Base-by-base conservation (phyloP, 2,888 invertebrate species). In the Arrhopalites spinosus region DNA sequence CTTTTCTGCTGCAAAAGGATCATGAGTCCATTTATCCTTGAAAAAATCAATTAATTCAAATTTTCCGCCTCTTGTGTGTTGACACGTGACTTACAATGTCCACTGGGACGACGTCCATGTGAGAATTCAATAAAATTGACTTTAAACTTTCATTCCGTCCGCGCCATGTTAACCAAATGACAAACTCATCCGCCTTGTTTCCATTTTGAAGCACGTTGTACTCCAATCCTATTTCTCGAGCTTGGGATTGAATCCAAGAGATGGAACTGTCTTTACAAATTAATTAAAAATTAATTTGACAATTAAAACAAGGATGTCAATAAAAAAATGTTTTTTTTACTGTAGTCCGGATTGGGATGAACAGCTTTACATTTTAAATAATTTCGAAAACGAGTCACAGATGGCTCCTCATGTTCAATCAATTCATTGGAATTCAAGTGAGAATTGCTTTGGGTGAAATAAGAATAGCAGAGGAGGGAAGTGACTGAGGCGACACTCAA, bases 31-130 rank as follows among this genome's bases (percentile, higher is more conserved):
- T 84, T 93, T 91, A 53, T 53, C 70, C 80, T 80, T 27, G 27
- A 36, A 36, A 36, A 11, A 11, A 36, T 36, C 5, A 36, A n/a
- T n/a, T n/a, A 36, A 36, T 36, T 3, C 36, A 36, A 36, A 36
- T 36, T 36, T 36, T n/a, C n/a, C n/a, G n/a, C n/a, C n/a, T n/a
- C n/a, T n/a, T n/a, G n/a, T n/a, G n/a, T n/a, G n/a, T n/a, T n/a
- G n/a, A n/a, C n/a, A n/a, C n/a, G 11, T 36, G 36, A 36, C 36
- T 36, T 87, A 95, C 95, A 79, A 91, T 90, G 85, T 92, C 96
- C 0, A 96, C 97, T 7, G 98, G 97, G 0, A 98, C 98, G 1
- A 98, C 98, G 85, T 98, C 98, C 90, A 95, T 97, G 84, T 98
- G 98, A 5, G 96, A 96, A 85, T 96, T 97, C 27, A 98, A 88